Base-by-base conservation (phyloP, 1,140 invertebrate genomes). In the Drosophila sp. region DNA sequence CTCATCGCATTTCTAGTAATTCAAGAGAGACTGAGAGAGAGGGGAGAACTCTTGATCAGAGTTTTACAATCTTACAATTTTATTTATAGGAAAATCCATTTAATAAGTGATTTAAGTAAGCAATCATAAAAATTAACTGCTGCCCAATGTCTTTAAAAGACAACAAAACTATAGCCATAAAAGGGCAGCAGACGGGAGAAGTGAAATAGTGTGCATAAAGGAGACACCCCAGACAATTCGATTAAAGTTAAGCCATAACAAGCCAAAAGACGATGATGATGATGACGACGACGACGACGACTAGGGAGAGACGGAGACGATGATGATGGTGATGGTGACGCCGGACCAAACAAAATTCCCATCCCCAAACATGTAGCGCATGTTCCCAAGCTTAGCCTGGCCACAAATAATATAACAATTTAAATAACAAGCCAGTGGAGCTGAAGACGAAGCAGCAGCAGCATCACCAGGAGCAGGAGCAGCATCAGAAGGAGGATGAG, bases 401-500 rank as follows among this genome's bases (percentile, higher is more conserved):
- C 85, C 85, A 89, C 84, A 89, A 89, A 89, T 89, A 89, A 89
- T 89, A 89, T 80, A 89, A 89, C 84, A 89, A 89, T 89, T 89
- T 89, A 89, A 89, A 89, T 89, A 89, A 89, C 84, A 89, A 90
- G 85, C 84, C 84, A 72, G 44, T 50, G 23, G 1, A 50, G 44
- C 44, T 50, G 44, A 50, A 71, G 60, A 33, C 58, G 55, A 47
- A 25, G 23, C 23, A 27, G 29, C 57, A 30, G 41, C 32, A 27
- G 30, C 30, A 10, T 25, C 38, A 32, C 17, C n/a, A 25, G 50
- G 17, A 33, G 44, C 35, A 38, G 35, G 35, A 38, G 35, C 35
- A 38, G 11, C 35, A 38, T 10, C 35, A 38, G 35, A 10, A 38
- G 8, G 11, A 38, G 35, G 3, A 38, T 8, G 35, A 38, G 35